These are phyloP conservation scores for Cheilosia urbana DNA, from an alignment of 2,888 invertebrate genomes.

Conservation along the genomic window DNA sequence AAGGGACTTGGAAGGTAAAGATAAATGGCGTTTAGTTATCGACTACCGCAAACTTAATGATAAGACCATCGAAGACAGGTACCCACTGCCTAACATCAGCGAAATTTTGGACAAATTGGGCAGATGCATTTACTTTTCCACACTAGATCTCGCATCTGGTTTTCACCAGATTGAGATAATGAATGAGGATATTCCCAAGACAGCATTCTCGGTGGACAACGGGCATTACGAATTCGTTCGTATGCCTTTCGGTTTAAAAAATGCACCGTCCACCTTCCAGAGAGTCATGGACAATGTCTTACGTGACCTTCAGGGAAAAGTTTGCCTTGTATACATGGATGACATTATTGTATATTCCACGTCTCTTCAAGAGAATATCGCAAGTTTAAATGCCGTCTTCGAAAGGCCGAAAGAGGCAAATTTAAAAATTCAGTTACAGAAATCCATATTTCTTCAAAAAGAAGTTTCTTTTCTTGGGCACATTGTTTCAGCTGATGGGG, in stretches of 20 bases:
- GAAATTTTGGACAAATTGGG: conserved; percentile 19
- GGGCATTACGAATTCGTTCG: conserved; percentile 63
- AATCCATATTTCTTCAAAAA: conserved; percentile 77
- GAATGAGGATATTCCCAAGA: conserved; percentile 50
- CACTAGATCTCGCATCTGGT: conserved; percentile 21
- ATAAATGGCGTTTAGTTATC: conserved; percentile 33
- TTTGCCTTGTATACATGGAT: conserved; percentile 28
- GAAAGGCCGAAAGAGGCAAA: conserved; percentile 25
- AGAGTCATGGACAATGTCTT: no score
- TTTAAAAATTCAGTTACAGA: conserved; percentile 77
- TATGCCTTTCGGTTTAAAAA: conserved; percentile 22
- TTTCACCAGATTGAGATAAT: conserved; percentile 24
- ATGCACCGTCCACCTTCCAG: conserved; percentile 18
- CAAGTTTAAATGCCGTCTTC: conserved; percentile 76
- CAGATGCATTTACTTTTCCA: no score
- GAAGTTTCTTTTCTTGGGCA: conserved; percentile 79
- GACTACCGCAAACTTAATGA: conserved; percentile 44
- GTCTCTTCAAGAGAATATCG: conserved; percentile 41
- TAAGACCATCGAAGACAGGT: conserved; percentile 20
- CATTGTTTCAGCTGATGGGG: conserved; percentile 78
- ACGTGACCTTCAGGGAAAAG: no score
- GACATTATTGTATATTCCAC: conserved; percentile 52
- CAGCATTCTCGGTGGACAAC: conserved; percentile 63
- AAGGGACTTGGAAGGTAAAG: conserved; percentile 5
- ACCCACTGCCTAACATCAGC: conserved; percentile 25